Evolutionary conservation across 2,113 vertebrate genomes (phyloP), one percentile per base, ranked within the genome.

Genomic region (Talpa occidentalis): DNA sequence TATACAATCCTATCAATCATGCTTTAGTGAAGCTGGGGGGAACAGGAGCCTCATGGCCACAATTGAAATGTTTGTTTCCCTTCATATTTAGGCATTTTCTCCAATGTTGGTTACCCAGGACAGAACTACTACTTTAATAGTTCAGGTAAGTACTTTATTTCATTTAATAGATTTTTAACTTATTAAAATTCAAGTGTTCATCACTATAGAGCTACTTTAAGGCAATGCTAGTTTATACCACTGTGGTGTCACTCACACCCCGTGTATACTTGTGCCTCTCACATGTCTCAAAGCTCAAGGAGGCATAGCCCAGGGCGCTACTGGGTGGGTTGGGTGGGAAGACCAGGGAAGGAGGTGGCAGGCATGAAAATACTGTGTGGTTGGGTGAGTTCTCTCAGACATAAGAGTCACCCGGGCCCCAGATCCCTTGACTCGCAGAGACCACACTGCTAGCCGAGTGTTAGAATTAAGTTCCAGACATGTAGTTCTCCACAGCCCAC

Each of bases 81-180:
- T 96, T 97, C 44, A 44, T 40, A 1, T 93, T 59, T 92, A 97
- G 97, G 96, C 30, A 37, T 91, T 62, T 17, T 81, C 26, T 88
- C 82, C 26, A 79, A 5, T 56, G 11, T 0, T 90, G 80, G 10
- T 32, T 91, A 95, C n/a, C 14, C 69, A 80, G 22, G 88, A 85
- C 88, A 94, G 35, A 96, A 86, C 3, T 35, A 92, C 81, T 92
- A 96, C 88, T 97, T 88, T 72, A 94, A 76, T 79, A 91, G 35
- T 92, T 70, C 95, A 92, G 97, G 97, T 97, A 96, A 94, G 96
- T 4, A 60, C 14, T 67, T 74, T 42, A 62, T 94, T 91, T 83
- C 28, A 44, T 85, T 77, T 87, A 76, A 47, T 91, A 77, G 3
- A n/a, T 54, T 92, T 35, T 66, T 66, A 62, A 86, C 42, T 79